phyloP scores from a whole-genome alignment of 2,113 vertebrate species.

The Leiothrix lutea region DNA sequence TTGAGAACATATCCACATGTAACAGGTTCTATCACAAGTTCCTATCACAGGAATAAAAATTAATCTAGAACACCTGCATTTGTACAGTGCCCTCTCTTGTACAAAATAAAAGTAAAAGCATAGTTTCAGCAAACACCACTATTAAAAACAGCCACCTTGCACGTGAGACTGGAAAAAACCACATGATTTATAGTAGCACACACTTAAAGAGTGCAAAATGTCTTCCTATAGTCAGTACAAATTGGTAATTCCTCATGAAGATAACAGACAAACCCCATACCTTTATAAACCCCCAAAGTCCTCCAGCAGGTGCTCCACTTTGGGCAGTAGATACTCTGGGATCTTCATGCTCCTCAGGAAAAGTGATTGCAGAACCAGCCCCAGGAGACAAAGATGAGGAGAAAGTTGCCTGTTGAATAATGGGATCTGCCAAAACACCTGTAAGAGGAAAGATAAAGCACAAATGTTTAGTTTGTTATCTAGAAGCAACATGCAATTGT shows the following conservation, averaged over 20 bases:
- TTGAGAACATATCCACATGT: not conserved
- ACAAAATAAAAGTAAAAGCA: not conserved
- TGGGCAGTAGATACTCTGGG: slow-evolving; percentile 64
- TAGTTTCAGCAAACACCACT: not conserved
- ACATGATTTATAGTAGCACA: not conserved
- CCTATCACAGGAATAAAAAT: not conserved
- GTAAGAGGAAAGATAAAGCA: not conserved
- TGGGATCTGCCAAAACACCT: slow-evolving; percentile 79
- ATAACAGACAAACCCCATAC: slow-evolving; percentile 54
- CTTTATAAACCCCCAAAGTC: slow-evolving; percentile 96
- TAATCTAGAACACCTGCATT: not conserved
- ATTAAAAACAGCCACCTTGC: not conserved
- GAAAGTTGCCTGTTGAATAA: slow-evolving; percentile 79
- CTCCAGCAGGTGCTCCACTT: slow-evolving; percentile 70
- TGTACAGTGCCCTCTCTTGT: not conserved
- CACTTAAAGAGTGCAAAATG: not conserved
- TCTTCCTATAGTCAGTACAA: not conserved
- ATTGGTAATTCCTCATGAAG: rapidly evolving
- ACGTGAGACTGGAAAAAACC: not conserved
- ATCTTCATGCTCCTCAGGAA: slow-evolving; percentile 90
- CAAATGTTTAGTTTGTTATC: not conserved
- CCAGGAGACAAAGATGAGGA: slow-evolving; percentile 60
- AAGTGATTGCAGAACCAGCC: slow-evolving; percentile 87
- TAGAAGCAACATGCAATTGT: not conserved
- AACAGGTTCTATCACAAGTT: not conserved